These are phyloP conservation scores for Pelochelys cantorii DNA, from an alignment of 2,797 vertebrate genomes.

Conservation along the genomic window DNA sequence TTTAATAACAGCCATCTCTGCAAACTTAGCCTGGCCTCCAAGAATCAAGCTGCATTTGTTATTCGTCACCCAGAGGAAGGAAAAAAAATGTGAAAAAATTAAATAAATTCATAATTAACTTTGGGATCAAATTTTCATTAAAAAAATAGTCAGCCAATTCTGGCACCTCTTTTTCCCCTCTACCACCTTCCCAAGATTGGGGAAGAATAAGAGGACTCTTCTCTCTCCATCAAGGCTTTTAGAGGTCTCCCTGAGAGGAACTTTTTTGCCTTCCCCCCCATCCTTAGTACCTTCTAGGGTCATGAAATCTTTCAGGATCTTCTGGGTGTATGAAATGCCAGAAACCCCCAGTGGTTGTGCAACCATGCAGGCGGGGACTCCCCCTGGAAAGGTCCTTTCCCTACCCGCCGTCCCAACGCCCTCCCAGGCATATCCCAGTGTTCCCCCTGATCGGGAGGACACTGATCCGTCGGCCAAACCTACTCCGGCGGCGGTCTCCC, in stretches of 20 bases:
- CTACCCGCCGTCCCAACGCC: too few relatives aligned
- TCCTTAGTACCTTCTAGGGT: neutral
- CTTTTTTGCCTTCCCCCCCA: rapidly evolving
- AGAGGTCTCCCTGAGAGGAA: rapidly evolving
- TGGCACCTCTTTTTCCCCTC: neutral
- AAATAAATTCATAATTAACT: neutral
- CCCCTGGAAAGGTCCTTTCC: too few relatives aligned
- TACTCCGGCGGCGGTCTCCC: too few relatives aligned
- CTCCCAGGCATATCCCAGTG: too few relatives aligned
- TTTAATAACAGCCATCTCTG: conserved; percentile 12
- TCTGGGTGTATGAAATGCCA: neutral
- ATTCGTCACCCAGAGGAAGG: neutral
- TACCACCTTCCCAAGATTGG: rapidly evolving
- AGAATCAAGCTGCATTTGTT: neutral
- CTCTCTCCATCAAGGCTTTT: neutral
- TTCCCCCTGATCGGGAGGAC: too few relatives aligned
- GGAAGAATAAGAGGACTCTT: neutral
- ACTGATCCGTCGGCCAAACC: too few relatives aligned
- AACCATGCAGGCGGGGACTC: too few relatives aligned
- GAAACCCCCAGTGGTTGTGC: neutral
- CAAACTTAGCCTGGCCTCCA: neutral
- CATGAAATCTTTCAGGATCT: neutral
- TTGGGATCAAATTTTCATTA: neutral
- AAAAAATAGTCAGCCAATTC: neutral
- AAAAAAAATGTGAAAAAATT: neutral